A percentile compares a stretch with the other conserved stretches of the same genome.
Conservation (phyloP, 1,140 invertebrate genomes). For the Drosophila yakuba region DNA sequence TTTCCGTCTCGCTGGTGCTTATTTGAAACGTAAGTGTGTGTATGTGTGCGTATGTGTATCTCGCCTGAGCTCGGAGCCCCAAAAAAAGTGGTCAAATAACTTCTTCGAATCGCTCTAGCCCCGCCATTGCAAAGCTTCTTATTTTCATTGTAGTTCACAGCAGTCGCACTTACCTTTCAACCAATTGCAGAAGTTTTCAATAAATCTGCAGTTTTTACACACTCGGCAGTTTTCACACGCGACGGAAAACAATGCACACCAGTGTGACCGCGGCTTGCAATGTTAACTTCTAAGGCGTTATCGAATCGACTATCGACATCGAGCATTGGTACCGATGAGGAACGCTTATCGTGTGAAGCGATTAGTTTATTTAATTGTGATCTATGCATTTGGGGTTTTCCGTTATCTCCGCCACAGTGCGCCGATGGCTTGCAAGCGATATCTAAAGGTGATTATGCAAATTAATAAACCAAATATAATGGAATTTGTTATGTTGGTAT, state of each 20-base stretch:
- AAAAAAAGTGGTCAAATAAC: slow-evolving; percentile 7
- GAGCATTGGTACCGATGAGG: background rate
- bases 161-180: slow-evolving; percentile 58
- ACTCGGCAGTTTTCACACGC: slow-evolving; percentile 59
- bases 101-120: background rate
- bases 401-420: too few species aligned
- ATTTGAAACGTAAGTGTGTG: slow-evolving; percentile 57
- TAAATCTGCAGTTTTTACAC: slow-evolving; percentile 67
- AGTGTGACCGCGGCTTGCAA: slow-evolving; percentile 7
- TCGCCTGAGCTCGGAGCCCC: slow-evolving; percentile 62
- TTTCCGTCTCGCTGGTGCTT: slow-evolving; percentile 76
- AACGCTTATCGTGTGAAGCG: background rate
- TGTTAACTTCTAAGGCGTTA: too few species aligned
- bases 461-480: too few species aligned
- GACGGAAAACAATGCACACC: slow-evolving; percentile 65
- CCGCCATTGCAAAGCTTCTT: background rate
- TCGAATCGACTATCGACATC: too few species aligned
- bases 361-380: too few species aligned
- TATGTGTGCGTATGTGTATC: slow-evolving; percentile 47
- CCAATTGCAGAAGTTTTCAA: slow-evolving; percentile 29
- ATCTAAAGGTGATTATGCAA: too few species aligned
- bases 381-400: too few species aligned
- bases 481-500: too few species aligned
- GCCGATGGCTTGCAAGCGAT: too few species aligned
- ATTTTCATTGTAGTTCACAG: background rate